Evolutionary conservation across 2,797 vertebrate species (phyloP).

Genomic region (Lagorchestes hirsutus): DNA sequence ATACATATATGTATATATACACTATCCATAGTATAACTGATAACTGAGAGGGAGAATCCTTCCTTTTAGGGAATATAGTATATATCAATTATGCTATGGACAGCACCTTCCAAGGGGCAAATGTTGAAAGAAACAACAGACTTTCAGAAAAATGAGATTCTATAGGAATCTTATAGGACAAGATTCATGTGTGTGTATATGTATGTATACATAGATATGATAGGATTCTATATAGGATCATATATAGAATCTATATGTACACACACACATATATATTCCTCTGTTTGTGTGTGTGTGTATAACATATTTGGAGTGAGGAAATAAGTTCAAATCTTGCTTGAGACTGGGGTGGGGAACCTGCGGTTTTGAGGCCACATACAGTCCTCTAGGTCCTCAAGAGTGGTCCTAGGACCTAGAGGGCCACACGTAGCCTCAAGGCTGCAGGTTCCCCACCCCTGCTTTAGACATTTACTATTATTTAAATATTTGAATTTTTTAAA

Average conservation of each 20-base stretch:
- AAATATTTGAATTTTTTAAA: not conserved
- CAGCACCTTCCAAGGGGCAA: not conserved
- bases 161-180: not conserved
- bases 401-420: too few species aligned
- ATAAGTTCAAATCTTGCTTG: not conserved
- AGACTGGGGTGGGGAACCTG: not conserved
- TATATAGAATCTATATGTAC: not conserved
- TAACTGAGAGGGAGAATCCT: not conserved
- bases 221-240: not conserved
- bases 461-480: not conserved
- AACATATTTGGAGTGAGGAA: not conserved
- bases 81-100: not conserved
- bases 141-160: not conserved
- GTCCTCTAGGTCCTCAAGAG: too few species aligned
- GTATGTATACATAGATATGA: not conserved
- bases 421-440: too few species aligned
- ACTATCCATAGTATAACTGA: not conserved
- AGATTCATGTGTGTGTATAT: not conserved
- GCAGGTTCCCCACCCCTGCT: not conserved
- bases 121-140: not conserved
- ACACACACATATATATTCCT: not conserved
- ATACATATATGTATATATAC: too few species aligned
- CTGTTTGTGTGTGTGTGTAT: not conserved
- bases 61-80: not conserved
- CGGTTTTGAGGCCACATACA: too few species aligned